Base-by-base conservation (phyloP, 2,113 vertebrate genomes). In the Sorex fumeus region DNA sequence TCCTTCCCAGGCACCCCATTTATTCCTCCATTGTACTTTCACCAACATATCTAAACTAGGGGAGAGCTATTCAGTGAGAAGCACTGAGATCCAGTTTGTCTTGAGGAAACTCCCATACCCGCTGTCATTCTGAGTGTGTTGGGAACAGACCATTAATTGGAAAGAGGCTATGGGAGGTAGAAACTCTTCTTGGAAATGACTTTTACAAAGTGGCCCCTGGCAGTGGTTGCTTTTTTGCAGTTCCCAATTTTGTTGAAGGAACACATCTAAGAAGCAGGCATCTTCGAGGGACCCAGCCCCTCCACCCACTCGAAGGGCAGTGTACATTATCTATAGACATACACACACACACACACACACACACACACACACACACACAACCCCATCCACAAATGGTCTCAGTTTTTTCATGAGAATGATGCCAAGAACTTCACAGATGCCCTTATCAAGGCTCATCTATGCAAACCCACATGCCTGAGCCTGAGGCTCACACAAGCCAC, bases 151-250 rank as follows among this genome's bases (percentile, higher is more conserved):
- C 40, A 57, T 69, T 66, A 77, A 88, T 90, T 82, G 72, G 69
- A 91, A 95, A 84, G 74, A 75, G 6, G 50, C 77, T 76, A 66
- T 25, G 2, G 36, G 90, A 91, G 36, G 72, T 74, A 88, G 71
- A 79, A 71, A 66, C 77, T 86, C 79, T 94, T 53, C 86, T 90
- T 30, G 90, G 45, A 83, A 86, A 83, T 27, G 62, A 80, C 70
- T 94, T 94, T 86, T 30, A 6, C 67, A 27, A 75, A 84, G 18
- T 69, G 32, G 89, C 84, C 71, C 83, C 50, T 50, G 84, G 53
- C 62, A 72, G 78, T 71, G 21, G 19, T 13, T 67, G 60, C 66
- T 90, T 90, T 76, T 86, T 91, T 80, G 60, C 85, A 90, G 82
- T 53, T 53, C 9, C 53, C 15, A 15, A 53, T 53, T 53, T 16